Evolutionary conservation across 2,113 vertebrate species (phyloP), one percentile per base, ranked within the genome.

Genomic region (Saimiri boliviensis): DNA sequence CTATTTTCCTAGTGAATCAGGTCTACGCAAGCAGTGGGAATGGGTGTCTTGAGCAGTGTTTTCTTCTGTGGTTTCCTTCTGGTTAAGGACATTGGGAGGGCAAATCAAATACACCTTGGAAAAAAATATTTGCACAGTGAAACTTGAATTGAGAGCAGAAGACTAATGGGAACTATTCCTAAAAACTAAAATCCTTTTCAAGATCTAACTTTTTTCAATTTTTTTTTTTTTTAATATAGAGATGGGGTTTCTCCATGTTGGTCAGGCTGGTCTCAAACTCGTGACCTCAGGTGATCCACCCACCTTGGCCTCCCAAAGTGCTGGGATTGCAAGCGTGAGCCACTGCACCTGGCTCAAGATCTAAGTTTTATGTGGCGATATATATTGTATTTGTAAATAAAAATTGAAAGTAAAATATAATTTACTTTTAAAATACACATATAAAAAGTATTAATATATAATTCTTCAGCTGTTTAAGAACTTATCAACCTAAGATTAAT

Each of bases 1-100:
- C 91, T 98, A 98, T 98, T 98, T 98, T 98, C 97, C 90, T 82
- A 98, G 97, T 98, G 98, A 98, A 98, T 98, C 98, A 98, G 93
- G 86, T 96, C 95, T 97, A 89, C 68, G 85, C 84, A 94, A 98
- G 97, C 92, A 98, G 95, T 27, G 68, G 93, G 97, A 96, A 97
- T 93, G 47, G 91, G 45, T 95, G 96, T 93, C 92, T 97, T 94
- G 94, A 95, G 95, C 81, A 93, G 25, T 92, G 32, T 97, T 97
- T 98, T 98, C 96, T 96, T 88, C 82, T 95, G 93, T 96, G 97
- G 91, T 92, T 82, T 54, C 80, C 93, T 97, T 96, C 68, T 94
- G 96, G 97, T 93, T 90, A 90, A 56, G 86, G 81, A 93, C 97
- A 80, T 10, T 20, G 27, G 90, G 96, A 97, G 93, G 86, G 68